phyloP scores from a whole-genome alignment of 2,888 invertebrate genomes.

The Idaea biselata region DNA sequence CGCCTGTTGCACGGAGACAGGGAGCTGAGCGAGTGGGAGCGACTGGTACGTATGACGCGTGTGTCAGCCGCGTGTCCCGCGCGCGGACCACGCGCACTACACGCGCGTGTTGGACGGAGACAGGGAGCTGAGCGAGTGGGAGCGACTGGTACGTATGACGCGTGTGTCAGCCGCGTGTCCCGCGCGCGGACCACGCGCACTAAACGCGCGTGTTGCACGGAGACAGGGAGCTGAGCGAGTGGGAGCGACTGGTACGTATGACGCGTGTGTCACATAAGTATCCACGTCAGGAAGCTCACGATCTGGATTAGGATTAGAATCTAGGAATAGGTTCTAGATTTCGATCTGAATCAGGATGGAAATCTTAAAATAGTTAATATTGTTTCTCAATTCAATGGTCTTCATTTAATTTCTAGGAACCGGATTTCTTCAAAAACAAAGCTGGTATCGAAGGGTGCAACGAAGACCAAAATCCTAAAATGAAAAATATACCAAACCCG shows the following conservation, averaged over 20 bases:
- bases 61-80: too few species aligned
- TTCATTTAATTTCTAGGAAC: conserved; percentile 37
- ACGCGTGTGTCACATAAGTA: too few species aligned
- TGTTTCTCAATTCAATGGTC: background rate
- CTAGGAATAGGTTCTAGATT: background rate
- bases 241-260: conserved; percentile 56
- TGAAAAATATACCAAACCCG: background rate
- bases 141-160: conserved; percentile 46
- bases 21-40: conserved; percentile 52
- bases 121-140: conserved; percentile 49
- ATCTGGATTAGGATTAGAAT: too few species aligned
- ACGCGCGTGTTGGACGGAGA: too few species aligned
- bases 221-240: conserved; percentile 37
- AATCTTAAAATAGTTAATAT: background rate
- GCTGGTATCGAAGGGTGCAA: background rate
- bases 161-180: too few species aligned
- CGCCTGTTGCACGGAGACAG: too few species aligned
- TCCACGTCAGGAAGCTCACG: too few species aligned
- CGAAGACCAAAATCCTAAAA: background rate
- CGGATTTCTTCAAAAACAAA: conserved; percentile 41
- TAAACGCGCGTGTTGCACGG: too few species aligned
- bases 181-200: too few species aligned
- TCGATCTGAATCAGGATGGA: background rate
- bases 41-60: too few species aligned
- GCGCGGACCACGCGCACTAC: too few species aligned